Evolutionary conservation across 2,113 vertebrate species (phyloP).

Genomic region (Sminthopsis crassicaudata): DNA sequence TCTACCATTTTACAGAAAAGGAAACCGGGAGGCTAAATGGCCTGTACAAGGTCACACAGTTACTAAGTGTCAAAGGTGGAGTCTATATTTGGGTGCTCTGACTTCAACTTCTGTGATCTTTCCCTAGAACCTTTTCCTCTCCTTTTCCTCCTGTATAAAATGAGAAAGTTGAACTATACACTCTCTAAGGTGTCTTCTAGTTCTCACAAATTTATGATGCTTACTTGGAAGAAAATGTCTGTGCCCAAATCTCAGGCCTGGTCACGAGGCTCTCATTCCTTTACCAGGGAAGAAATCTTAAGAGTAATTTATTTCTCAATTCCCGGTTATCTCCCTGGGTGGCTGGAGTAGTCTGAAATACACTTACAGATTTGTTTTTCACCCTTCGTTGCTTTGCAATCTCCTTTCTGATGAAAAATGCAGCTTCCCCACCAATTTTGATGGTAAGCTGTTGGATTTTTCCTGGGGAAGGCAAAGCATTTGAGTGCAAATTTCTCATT

Average conservation of each 20-base stretch:
- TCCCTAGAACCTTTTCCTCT: not conserved
- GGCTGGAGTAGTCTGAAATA: not conserved
- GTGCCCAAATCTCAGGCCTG: not conserved
- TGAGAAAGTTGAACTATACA: not conserved
- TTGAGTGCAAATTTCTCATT: not conserved
- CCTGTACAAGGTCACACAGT: not conserved
- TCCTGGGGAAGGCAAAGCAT: not conserved
- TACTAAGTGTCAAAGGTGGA: not conserved
- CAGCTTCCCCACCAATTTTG: not conserved
- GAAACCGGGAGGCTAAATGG: not conserved
- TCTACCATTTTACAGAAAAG: not conserved
- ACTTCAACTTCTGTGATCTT: not conserved
- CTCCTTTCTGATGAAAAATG: not conserved
- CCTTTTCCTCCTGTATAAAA: not conserved
- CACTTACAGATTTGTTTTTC: slow-evolving; percentile 3
- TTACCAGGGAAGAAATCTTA: not conserved
- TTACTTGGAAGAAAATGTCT: not conserved
- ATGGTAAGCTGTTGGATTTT: not conserved
- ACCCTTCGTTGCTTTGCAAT: not conserved
- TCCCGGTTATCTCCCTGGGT: slow-evolving; percentile 8
- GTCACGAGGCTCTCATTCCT: not conserved
- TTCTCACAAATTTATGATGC: not conserved
- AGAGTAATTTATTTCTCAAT: not conserved
- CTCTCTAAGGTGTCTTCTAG: not conserved
- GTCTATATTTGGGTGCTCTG: not conserved